Evolutionary conservation across 2,113 vertebrate species (phyloP), one percentile per base, ranked within the genome.

Genomic region (Pogona vitticeps): DNA sequence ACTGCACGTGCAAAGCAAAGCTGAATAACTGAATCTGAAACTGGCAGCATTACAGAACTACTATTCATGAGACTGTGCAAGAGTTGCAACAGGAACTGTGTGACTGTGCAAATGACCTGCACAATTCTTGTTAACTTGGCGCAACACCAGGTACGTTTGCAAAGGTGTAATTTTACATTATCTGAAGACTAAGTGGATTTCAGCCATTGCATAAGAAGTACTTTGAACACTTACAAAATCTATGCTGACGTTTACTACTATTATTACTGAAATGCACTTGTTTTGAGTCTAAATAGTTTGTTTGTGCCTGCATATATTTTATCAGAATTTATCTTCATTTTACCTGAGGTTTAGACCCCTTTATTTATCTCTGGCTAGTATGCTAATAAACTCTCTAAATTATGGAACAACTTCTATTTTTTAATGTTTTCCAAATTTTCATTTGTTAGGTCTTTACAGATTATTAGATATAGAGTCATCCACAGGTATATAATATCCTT

Each of bases 241-340:
- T 63, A 46, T 67, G 38, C 9, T 31, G 58, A 65, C 36, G n/a
- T 23, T 56, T 18, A 61, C 61, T 59, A 31, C 1, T 40, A 12
- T 5, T 17, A 56, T 82, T 67, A 38, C 92, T 85, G 90, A 93
- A 67, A 85, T 77, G 31, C 56, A 40, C 21, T 3, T 40, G 40
- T 20, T 68, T 67, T 68, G 21, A 56, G 15, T 28, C 75, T 85
- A 68, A 52, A 65, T 84, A 7, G n/a, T 2, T 20, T 23, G 14
- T 84, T 84, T 26, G 12, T 76, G 33, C 59, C 76, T 67, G 42
- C 42, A 67, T 67, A 15, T 5, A 31, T 67, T 38, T 21, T 52
- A 14, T 42, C 36, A 68, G 28, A n/a, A 20, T 46, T 67, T 68
- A 10, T 52, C 23, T 65, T 65, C 23, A 36, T 12, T 65, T 61